Conservation (phyloP, 2,888 invertebrate species). For the Caradrina kadenii region DNA sequence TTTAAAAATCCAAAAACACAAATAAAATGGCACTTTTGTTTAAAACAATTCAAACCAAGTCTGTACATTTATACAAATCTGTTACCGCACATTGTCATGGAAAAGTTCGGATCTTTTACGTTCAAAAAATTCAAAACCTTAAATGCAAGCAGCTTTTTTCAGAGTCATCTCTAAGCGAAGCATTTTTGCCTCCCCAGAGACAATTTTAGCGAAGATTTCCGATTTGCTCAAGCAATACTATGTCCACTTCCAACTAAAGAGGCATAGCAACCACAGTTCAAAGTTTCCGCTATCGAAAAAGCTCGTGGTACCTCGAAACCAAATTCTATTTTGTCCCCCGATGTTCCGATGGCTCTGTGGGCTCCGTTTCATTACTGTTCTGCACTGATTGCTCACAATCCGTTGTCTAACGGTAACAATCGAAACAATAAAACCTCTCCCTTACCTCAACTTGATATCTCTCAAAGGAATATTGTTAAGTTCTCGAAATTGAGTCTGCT, state of each 20-base stretch:
- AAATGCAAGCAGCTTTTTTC: conserved; percentile 7
- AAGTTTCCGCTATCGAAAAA: conserved; percentile 51
- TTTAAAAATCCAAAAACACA: too few relatives aligned
- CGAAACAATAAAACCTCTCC: conserved; percentile 76
- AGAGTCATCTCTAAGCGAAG: conserved; percentile 9
- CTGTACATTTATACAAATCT: background rate
- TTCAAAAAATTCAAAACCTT: background rate
- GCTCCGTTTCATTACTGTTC: conserved; percentile 79
- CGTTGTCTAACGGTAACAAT: conserved; percentile 75
- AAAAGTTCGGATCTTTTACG: background rate
- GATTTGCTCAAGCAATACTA: conserved; percentile 23
- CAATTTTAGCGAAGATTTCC: conserved; percentile 19
- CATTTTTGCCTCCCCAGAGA: conserved; percentile 8
- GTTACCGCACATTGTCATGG: background rate
- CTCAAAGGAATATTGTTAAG: conserved; percentile 65
- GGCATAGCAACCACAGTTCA: conserved; percentile 49
- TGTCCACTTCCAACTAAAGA: conserved; percentile 14
- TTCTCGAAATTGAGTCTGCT: conserved; percentile 32
- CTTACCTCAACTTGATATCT: conserved; percentile 68
- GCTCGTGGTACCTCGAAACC: conserved; percentile 63
- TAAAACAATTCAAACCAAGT: background rate
- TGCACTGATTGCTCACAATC: conserved; percentile 81
- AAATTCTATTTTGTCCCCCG: conserved; percentile 67
- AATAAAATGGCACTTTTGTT: too few relatives aligned
- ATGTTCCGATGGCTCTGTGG: conserved; percentile 61